These are phyloP conservation scores for Troilus luridus DNA, from an alignment of 2,888 invertebrate genomes.

Conservation along the genomic window DNA sequence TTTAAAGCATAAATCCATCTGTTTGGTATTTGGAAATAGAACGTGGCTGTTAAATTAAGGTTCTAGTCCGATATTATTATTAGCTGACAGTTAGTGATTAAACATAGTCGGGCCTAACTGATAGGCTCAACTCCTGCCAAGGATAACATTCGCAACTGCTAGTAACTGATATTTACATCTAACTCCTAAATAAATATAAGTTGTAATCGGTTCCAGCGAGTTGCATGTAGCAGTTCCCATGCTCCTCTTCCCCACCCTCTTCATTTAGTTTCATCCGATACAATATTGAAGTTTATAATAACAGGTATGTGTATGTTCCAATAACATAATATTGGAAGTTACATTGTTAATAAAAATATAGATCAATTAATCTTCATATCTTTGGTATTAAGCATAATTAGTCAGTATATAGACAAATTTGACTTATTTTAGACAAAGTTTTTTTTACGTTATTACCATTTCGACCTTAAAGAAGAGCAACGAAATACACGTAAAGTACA, in stretches of 20 bases:
- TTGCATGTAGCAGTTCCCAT: neutral
- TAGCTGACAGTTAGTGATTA: neutral
- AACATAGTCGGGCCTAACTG: neutral
- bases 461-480: too few relatives aligned
- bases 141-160: neutral
- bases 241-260: neutral
- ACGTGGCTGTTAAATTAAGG: neutral
- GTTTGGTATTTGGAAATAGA: neutral
- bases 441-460: too few relatives aligned
- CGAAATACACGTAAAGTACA: too few relatives aligned
- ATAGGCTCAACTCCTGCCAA: neutral
- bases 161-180: constrained; percentile 19
- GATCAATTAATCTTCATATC: too few relatives aligned
- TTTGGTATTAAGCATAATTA: too few relatives aligned
- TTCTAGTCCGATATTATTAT: neutral
- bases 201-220: constrained; percentile 4
- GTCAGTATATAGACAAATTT: too few relatives aligned
- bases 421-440: too few relatives aligned
- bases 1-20: too few relatives aligned
- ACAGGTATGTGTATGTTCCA: neutral
- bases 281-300: neutral
- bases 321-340: neutral
- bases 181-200: constrained; percentile 37
- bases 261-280: neutral
- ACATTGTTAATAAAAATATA: neutral